Base-by-base conservation (phyloP, 2,113 vertebrate species). In the Brachyhypopomus gauderio region DNA sequence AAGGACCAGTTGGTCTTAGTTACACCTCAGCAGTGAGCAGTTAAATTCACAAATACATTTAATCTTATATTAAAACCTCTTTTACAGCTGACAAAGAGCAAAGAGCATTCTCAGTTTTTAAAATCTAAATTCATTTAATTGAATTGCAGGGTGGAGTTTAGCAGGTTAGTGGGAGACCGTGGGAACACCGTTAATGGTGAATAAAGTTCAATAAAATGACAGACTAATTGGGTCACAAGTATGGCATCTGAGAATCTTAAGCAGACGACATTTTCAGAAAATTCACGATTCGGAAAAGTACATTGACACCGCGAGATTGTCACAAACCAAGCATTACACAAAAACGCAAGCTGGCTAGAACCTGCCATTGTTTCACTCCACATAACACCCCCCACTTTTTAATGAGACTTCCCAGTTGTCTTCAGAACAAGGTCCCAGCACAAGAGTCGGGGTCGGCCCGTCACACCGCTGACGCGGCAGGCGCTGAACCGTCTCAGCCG, bases 111-210 rank as follows among this genome's bases (percentile, higher is more conserved):
- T 64, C 23, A 64, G 16, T 30, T 52, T 52, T 12, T 14, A 12
- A 52, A 3, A 52, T 52, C 45, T 12, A 52, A 52, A 52, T 52
- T 52, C 5, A 52, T 52, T 14, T 63, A 76, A 22, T 22, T 45
- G 34, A 60, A 63, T 25, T 62, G 62, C 62, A 76, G 23, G 59
- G 58, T 45, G 58, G 7, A 14, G 30, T 70, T 70, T 48, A 23
- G 20, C 58, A 45, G 5, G 20, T 56, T 1, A 48, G 19, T 69
- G 66, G 34, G 52, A 70, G 41, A 63, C 30, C 58, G 64, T 70
- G 66, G 71, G 36, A 79, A 71, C 25, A 22, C 60, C 27, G 23
- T 58, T 41, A 78, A 70, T 70, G 55, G 1, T 52, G 45, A 52
- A 52, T 14, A 52, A 52, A 52, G 45, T 14, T 52, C 45, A 52